Conservation (phyloP, 1,140 invertebrate genomes). For the Hyposmocoma kahamanoa region DNA sequence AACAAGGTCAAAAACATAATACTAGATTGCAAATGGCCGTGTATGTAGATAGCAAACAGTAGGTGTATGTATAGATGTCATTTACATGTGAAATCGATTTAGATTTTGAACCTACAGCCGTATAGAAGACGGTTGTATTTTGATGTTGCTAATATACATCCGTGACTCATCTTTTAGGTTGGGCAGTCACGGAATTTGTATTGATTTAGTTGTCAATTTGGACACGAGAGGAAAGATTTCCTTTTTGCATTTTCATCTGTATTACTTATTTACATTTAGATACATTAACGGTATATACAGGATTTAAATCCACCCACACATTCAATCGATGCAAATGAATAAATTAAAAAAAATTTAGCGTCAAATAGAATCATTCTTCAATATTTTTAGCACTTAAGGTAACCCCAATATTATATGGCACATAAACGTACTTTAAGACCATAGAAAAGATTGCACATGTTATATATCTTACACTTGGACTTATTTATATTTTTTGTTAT, state of each 20-base stretch:
- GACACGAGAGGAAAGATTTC: constrained; percentile 18
- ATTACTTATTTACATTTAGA: no score
- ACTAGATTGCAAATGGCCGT: constrained; percentile 19
- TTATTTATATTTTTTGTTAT: constrained; percentile 70
- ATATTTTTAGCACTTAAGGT: constrained; percentile 25
- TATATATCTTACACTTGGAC: constrained; percentile 64
- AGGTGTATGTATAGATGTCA: constrained; percentile 11
- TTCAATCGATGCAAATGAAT: no score
- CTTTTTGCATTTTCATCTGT: constrained; percentile 18
- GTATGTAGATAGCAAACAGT: constrained; percentile 24
- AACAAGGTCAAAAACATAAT: constrained; percentile 19
- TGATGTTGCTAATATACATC: constrained; percentile 8
- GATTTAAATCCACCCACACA: no score
- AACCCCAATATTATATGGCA: constrained; percentile 37
- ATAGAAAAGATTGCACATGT: constrained; percentile 64
- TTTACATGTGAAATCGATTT: constrained; percentile 10
- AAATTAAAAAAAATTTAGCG: no score
- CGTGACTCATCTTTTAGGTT: constrained; percentile 24
- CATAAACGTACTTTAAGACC: constrained; percentile 41
- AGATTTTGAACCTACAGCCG: constrained; percentile 11
- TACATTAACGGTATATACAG: no score
- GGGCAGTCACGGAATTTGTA: constrained; percentile 35
- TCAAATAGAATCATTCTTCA: no score
- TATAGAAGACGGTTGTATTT: constrained; percentile 17
- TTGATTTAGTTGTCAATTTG: constrained; percentile 38